Percentiles rank a stretch among this genome's conserved stretches.
Conservation (phyloP, 2,797 vertebrate species). For the Merluccius polli region DNA sequence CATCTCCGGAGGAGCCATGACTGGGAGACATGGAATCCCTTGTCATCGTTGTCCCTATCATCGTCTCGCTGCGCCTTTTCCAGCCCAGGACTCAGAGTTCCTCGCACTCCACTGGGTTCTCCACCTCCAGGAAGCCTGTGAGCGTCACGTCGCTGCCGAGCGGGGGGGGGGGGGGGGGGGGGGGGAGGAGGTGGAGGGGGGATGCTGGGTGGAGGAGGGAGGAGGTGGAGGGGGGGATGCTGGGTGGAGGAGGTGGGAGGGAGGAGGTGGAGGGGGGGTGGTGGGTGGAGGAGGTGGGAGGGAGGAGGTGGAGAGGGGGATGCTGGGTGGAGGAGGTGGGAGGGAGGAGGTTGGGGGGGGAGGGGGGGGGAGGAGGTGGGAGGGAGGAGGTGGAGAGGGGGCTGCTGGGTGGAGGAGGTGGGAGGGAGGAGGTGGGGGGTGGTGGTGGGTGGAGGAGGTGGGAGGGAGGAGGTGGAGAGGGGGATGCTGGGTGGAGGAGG, state of each 20-base stretch:
- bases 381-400: too few relatives aligned
- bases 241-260: too few relatives aligned
- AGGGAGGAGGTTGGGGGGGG: conserved; percentile 18
- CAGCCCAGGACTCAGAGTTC: conserved; percentile 79
- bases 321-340: conserved; percentile 41
- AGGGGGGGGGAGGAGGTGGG: not conserved
- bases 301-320: too few relatives aligned
- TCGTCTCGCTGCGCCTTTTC: conserved; percentile 98
- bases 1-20: conserved; percentile 83
- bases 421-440: not conserved
- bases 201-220: too few relatives aligned
- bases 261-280: too few relatives aligned
- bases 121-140: conserved; percentile 89
- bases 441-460: not conserved
- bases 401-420: too few relatives aligned
- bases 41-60: conserved; percentile 95
- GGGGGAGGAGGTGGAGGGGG: conserved; percentile 27
- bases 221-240: too few relatives aligned
- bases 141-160: conserved; percentile 50
- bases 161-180: conserved; percentile 20
- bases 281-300: too few relatives aligned
- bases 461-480: conserved; percentile 17
- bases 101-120: conserved; percentile 95
- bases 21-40: conserved; percentile 99
- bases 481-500: conserved; percentile 45